Evolutionary conservation across 2,888 invertebrate species (phyloP), one percentile per base, ranked within the genome.

Genomic region (Tetheella fluctuosa): DNA sequence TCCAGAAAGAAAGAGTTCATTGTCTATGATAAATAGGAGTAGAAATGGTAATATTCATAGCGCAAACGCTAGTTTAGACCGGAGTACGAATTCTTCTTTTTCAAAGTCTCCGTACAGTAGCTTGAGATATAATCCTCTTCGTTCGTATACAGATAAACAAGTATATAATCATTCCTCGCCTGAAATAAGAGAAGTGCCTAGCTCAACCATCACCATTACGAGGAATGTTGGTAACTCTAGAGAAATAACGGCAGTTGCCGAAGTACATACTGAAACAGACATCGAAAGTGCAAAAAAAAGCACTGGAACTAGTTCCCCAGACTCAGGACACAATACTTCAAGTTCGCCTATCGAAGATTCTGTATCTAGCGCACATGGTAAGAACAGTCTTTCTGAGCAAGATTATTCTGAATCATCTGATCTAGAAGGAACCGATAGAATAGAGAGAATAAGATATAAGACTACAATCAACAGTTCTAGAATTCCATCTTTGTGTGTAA

Each of bases 401-500:
- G 97, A 97, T 80, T 96, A 96, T 83, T 97, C 97, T 0, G 97
- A 97, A 88, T 96, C 97, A 52, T 97, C 97, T 0, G 97, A 97
- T 83, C 93, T 97, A 70, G 97, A 97, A 90, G 97, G 97, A n/a
- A 95, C 97, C 28, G 97, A 97, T 80, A 94, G 97, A 77, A 96
- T 97, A 74, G 97, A 98, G 86, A 94, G 97, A 71, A 96, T 98
- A 67, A 93, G 97, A 64, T 96, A 96, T 53, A 98, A 98, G 89
- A 98, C 98, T 0, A 96, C 96, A 1, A 97, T 98, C 53, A 97
- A 96, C 78, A 96, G 97, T 58, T 97, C 97, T 72, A 94, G 98
- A 71, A 98, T 98, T 79, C 98, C 98, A 1, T 97, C 98, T 6
- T 97, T 98, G 96, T 98, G 98, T 86, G 97, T 97, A 2, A 97